Evolutionary conservation across 2,888 invertebrate species (phyloP).

Genomic region (Drosophila pseudotalamancana): DNA sequence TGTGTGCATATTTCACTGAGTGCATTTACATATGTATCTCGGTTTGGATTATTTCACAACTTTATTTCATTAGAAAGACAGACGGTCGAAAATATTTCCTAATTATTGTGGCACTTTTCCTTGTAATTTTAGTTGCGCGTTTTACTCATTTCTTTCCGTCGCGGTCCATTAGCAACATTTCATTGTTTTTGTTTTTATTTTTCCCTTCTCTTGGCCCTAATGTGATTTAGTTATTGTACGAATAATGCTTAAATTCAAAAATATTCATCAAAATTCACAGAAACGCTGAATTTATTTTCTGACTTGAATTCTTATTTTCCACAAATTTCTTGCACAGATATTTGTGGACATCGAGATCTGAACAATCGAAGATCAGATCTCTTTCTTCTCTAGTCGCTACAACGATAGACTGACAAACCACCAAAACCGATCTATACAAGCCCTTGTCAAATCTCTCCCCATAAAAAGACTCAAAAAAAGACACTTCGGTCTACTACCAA

Average conservation of each 20-base stretch:
- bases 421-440: too few species aligned
- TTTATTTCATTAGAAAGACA: conserved; percentile 30
- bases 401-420: too few species aligned
- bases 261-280: background rate
- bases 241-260: conserved; percentile 9
- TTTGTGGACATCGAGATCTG: conserved; percentile 8
- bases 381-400: too few species aligned
- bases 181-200: conserved; percentile 24
- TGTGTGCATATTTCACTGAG: conserved; percentile 5
- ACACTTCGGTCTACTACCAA: too few species aligned
- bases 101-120: conserved; percentile 27
- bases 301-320: conserved; percentile 1
- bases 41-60: conserved; percentile 17
- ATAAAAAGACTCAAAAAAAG: too few species aligned
- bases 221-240: conserved; percentile 9
- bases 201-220: conserved; percentile 2
- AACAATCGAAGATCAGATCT: too few species aligned
- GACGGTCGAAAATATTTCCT: conserved; percentile 27
- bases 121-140: conserved; percentile 17
- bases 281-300: conserved; percentile 12
- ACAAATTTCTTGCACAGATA: conserved; percentile 1
- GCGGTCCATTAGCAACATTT: conserved; percentile 38
- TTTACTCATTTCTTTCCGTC: conserved; percentile 27
- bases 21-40: conserved; percentile 2
- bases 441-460: too few species aligned